Evolutionary conservation across 2,113 vertebrate genomes (phyloP), one percentile per base, ranked within the genome.

Genomic region (Tyto alba): DNA sequence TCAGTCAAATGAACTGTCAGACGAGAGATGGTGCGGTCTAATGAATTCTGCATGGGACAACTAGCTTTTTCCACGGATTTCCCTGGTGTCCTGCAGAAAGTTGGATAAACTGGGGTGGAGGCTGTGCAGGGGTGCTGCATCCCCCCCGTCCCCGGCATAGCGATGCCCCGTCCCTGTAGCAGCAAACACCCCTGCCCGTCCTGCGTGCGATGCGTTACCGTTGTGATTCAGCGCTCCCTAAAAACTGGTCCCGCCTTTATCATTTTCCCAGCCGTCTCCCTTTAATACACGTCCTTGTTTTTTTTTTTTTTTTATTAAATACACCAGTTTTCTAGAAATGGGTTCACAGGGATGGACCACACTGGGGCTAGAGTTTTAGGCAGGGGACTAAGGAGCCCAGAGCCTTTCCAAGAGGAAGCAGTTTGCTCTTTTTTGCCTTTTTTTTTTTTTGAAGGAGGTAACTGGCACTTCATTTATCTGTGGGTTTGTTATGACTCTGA

Each of bases 401-500:
- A 94, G 79, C 52, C 93, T 73, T 89, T 92, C 92, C 69, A 40
- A 93, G 45, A 97, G 83, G 95, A 96, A 96, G 67, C 76, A 72
- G 79, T 75, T 84, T 75, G 75, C 59, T 93, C 68, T 79, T 67
- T 91, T 76, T 63, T 26, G 12, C 53, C 6, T 52, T 36, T 48
- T 78, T 78, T 53, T 23, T 52, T 10, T 93, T 89, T 16, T 32
- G 62, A 79, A 95, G 95, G 95, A 82, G 82, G 94, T 82, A 91
- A 87, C 92, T 50, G 77, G 76, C 97, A 96, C 97, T 95, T 98
- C 96, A 97, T 98, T 96, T 97, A 96, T 98, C 97, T 97, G 91
- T 27, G 84, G 72, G 79, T 98, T 95, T 97, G 96, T 97, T 97
- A 96, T 95, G 97, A 97, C 94, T 96, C 96, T 62, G 81, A 63